A percentile compares a stretch with the other conserved stretches of the same genome.
Conservation (phyloP, 2,113 vertebrate genomes). For the Phalacrocorax aristotelis region DNA sequence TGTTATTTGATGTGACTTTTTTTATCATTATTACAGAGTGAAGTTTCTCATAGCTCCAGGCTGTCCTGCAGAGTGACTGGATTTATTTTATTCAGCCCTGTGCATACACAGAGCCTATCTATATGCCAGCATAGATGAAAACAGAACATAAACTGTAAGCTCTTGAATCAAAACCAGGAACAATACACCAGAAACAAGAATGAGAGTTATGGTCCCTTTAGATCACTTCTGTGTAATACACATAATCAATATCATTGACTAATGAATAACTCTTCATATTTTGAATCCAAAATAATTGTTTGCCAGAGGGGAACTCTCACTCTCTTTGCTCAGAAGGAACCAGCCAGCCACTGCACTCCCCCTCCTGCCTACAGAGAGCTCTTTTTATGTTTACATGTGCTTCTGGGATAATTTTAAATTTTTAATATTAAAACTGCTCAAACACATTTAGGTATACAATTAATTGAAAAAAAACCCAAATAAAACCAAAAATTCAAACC, state of each 20-base stretch:
- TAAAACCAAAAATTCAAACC: background rate
- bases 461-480: background rate
- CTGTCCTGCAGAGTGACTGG: background rate
- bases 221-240: background rate
- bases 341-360: background rate
- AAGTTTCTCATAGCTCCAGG: background rate
- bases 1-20: background rate
- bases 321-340: background rate
- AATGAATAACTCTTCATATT: background rate
- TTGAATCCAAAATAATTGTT: background rate
- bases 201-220: background rate
- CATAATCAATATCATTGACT: background rate
- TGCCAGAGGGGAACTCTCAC: background rate
- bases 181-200: background rate
- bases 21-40: background rate
- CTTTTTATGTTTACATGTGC: background rate
- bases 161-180: background rate
- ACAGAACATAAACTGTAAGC: background rate
- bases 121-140: background rate
- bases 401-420: background rate
- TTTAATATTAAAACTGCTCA: background rate
- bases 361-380: background rate
- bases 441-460: background rate
- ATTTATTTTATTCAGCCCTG: conserved; percentile 5
- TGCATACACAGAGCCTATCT: background rate